phyloP scores from a whole-genome alignment of 1,140 invertebrate species.

The Calephelis nemesis region DNA sequence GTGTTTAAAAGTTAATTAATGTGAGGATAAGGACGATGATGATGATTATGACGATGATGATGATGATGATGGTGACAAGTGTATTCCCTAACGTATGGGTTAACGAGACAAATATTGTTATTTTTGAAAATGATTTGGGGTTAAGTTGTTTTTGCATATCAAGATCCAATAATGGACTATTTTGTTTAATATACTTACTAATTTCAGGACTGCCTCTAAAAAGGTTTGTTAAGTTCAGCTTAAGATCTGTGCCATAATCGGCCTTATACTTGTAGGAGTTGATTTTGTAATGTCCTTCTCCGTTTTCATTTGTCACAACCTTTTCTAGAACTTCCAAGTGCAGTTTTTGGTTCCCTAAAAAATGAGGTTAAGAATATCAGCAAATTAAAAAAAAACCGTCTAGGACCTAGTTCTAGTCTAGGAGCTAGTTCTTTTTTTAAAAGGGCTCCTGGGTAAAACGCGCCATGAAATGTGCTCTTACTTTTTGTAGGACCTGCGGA shows the following conservation, averaged over 20 bases:
- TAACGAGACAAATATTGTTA: too few relatives aligned
- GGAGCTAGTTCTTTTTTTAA: too few relatives aligned
- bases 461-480: too few relatives aligned
- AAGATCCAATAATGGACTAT: too few relatives aligned
- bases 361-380: background rate
- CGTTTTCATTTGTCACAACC: constrained; percentile 55
- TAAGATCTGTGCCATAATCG: constrained; percentile 68
- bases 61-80: too few relatives aligned
- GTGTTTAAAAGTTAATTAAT: too few relatives aligned
- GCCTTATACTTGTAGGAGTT: constrained; percentile 74
- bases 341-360: constrained; percentile 66
- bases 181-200: constrained; percentile 48
- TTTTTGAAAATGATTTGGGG: background rate
- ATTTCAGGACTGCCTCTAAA: constrained; percentile 66
- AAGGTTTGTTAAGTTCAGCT: constrained; percentile 67
- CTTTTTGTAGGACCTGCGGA: too few relatives aligned
- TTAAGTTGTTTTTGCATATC: background rate
- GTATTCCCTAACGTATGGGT: too few relatives aligned
- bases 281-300: constrained; percentile 71
- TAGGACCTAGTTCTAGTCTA: too few relatives aligned
- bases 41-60: too few relatives aligned
- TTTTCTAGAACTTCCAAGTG: constrained; percentile 63
- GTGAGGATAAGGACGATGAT: too few relatives aligned
- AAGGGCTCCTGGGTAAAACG: too few relatives aligned
- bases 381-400: background rate